Evolutionary conservation across 2,113 vertebrate species (phyloP), one percentile per base, ranked within the genome.

Genomic region (Halcyon senegalensis): DNA sequence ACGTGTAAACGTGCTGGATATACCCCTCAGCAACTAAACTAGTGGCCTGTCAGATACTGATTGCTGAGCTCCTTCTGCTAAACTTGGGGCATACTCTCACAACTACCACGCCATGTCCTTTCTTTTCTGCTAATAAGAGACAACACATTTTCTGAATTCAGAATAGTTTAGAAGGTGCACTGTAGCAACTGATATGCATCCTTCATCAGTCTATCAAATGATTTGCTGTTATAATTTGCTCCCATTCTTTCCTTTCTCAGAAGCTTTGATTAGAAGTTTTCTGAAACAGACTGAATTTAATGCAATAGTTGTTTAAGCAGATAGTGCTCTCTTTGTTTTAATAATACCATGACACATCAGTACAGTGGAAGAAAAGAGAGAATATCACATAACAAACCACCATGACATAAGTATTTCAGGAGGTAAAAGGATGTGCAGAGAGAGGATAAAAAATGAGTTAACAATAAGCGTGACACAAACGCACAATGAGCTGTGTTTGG

Each of bases 51-150:
- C 53, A 67, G 37, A 50, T 9, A 18, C 12, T 37, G 46, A 27
- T 19, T 59, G 28, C 48, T 53, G 35, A 60, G 20, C 1, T 30
- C 20, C 70, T 70, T 67, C 56, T 67, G 10, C 10, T 82, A 33
- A 75, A 58, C 8, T 77, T 60, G 24, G 9, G 24, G 30, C 21
- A n/a, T 30, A 10, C 3, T 20, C 11, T 76, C 15, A 24, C 13
- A 72, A 18, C 19, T 68, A 41, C 17, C 4, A 13, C 17, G 3
- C 13, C 39, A 67, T 0, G 0, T 84, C 8, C 12, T 67, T 90
- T 67, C 30, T 28, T 21, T 50, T 46, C 14, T 76, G 8, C 66
- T 35, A 19, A 9, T 18, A 60, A 17, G 13, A 63, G 15, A 39
- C 14, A 62, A 60, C 23, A 58, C 1, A 17, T 84, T 84, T 77